These are phyloP conservation scores for Dipodomys merriami DNA, from an alignment of 2,113 vertebrate genomes.

Conservation along the genomic window DNA sequence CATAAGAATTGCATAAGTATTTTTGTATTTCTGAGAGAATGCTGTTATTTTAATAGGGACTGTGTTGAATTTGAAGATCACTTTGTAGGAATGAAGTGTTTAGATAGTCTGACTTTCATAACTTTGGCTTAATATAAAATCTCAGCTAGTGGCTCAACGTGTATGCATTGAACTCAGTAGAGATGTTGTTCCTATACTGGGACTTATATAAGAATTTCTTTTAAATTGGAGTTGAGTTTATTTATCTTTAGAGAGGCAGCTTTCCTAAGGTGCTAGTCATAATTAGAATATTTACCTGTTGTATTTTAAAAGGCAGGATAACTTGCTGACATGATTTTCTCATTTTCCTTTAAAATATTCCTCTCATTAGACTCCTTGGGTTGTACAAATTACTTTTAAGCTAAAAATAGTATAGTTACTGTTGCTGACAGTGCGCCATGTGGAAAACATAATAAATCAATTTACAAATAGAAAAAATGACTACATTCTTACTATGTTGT, in stretches of 20 bases:
- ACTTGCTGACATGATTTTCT: conserved; percentile 29
- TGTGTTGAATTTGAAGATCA: conserved; percentile 1
- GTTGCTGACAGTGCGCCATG: conserved; percentile 60
- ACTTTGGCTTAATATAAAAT: conserved; percentile 49
- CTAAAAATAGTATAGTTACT: conserved; percentile 83
- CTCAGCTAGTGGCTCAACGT: neutral
- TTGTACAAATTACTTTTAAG: conserved; percentile 74
- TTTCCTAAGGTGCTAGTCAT: conserved; percentile 40
- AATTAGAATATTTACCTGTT: conserved; percentile 48
- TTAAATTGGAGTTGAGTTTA: conserved; percentile 23
- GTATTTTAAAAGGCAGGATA: conserved; percentile 34
- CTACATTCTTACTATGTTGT: conserved; percentile 64
- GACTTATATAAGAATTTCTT: neutral
- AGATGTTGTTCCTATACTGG: neutral
- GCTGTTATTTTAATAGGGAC: neutral
- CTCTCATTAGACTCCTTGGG: conserved; percentile 75
- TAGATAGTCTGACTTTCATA: conserved; percentile 32
- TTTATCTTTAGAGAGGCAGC: conserved; percentile 44
- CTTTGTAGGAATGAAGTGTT: conserved; percentile 17
- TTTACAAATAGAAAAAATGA: conserved; percentile 50
- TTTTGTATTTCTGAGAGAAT: conserved; percentile 30
- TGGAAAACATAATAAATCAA: conserved; percentile 59
- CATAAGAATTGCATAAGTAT: conserved; percentile 12
- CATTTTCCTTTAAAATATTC: conserved; percentile 76
- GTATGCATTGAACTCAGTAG: neutral